Evolutionary conservation across 1,140 invertebrate species (phyloP).

Genomic region (Tenebrio molitor): DNA sequence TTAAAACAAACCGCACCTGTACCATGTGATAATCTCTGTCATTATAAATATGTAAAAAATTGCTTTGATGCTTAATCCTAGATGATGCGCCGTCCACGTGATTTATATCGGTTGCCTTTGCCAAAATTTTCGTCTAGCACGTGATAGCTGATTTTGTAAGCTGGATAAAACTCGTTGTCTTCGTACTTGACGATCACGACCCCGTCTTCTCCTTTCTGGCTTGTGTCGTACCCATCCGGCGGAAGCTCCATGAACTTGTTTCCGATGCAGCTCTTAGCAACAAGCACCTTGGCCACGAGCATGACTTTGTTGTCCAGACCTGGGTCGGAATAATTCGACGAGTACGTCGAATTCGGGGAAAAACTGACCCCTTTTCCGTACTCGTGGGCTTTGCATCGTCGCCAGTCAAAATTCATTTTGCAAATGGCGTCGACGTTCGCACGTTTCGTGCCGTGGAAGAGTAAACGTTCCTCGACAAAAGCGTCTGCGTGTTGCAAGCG

Average conservation of each 20-base stretch:
- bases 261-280: not conserved
- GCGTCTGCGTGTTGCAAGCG: not conserved
- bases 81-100: too few relatives aligned
- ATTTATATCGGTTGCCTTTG: too few relatives aligned
- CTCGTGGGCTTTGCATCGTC: not conserved
- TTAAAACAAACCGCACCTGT: too few relatives aligned
- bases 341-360: constrained; percentile 9
- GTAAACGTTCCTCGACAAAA: not conserved
- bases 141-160: constrained; percentile 18
- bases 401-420: constrained; percentile 8
- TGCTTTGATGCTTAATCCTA: too few relatives aligned
- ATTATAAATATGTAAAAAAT: too few relatives aligned
- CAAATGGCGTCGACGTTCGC: constrained; percentile 11
- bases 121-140: not conserved
- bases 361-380: constrained; percentile 26
- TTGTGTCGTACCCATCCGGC: constrained; percentile 12
- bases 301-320: not conserved
- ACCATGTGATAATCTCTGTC: too few relatives aligned
- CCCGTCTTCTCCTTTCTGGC: constrained; percentile 43
- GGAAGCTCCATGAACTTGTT: not conserved
- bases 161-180: constrained; percentile 52
- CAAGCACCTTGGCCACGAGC: constrained; percentile 12
- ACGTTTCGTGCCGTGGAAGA: constrained; percentile 14
- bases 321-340: not conserved
- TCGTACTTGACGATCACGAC: constrained; percentile 56